Percentiles rank a stretch among this genome's conserved stretches.
These are phyloP conservation scores for Himalopsyche phryganea DNA, from an alignment of 1,140 invertebrate species.

Conservation along the genomic window DNA sequence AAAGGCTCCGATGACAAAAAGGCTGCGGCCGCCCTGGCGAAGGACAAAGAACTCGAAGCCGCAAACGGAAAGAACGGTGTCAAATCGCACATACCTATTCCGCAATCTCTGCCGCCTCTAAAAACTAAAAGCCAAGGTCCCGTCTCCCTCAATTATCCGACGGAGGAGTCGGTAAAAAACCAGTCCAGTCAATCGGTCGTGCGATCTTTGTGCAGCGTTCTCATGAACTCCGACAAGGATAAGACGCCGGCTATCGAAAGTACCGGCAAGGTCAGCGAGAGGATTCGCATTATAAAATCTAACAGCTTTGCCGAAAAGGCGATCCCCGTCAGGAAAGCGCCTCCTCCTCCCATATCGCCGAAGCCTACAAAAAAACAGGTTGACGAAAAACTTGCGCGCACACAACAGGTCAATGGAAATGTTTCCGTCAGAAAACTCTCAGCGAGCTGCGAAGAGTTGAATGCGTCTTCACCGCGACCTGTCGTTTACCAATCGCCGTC, in stretches of 20 bases:
- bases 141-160: slow-evolving; percentile 21
- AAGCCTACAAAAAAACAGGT: slow-evolving; percentile 51
- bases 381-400: slow-evolving; percentile 41
- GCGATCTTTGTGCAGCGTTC: slow-evolving; percentile 47
- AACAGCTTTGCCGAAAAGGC: slow-evolving; percentile 52
- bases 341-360: slow-evolving; percentile 51
- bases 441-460: slow-evolving; percentile 36
- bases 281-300: slow-evolving; percentile 43
- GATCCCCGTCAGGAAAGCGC: slow-evolving; percentile 49
- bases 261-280: slow-evolving; percentile 16
- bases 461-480: slow-evolving; percentile 40
- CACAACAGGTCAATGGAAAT: slow-evolving; percentile 37
- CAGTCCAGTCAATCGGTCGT: slow-evolving; percentile 49
- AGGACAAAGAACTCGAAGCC: slow-evolving; percentile 13
- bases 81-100: slow-evolving; percentile 31
- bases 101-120: slow-evolving; percentile 15
- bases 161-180: slow-evolving; percentile 30
- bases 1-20: slow-evolving; percentile 49
- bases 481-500: slow-evolving; percentile 43
- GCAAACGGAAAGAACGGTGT: slow-evolving; percentile 12
- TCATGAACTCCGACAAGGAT: slow-evolving; percentile 46
- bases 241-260: background rate
- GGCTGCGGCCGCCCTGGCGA: background rate
- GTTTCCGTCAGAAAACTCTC: slow-evolving; percentile 36
- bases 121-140: slow-evolving; percentile 16